Evolutionary conservation across 2,113 vertebrate species (phyloP).

Genomic region (Dolichotis patagonum): DNA sequence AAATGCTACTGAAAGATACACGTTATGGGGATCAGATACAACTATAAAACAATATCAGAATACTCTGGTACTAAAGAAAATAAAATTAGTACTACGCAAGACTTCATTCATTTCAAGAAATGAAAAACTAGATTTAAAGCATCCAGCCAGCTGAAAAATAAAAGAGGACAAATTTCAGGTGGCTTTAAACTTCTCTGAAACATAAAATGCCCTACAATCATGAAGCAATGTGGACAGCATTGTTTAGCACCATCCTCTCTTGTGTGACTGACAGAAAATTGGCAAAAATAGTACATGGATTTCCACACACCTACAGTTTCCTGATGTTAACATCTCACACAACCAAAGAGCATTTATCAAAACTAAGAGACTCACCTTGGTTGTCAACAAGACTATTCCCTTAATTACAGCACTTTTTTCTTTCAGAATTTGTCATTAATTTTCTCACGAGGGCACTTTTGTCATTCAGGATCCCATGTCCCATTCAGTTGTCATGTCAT

Average conservation of each 20-base stretch:
- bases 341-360: not conserved
- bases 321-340: not conserved
- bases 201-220: not conserved
- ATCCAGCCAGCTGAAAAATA: not conserved
- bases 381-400: not conserved
- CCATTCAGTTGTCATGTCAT: not conserved
- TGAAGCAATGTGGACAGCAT: too few relatives aligned
- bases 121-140: not conserved
- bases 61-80: not conserved
- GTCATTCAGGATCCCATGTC: not conserved
- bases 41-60: not conserved
- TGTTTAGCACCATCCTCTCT: not conserved
- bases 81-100: conserved; percentile 21
- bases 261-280: not conserved
- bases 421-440: not conserved
- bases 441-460: not conserved
- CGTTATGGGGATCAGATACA: not conserved
- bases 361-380: conserved; percentile 26
- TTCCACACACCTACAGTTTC: not conserved
- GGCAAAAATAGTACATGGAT: not conserved
- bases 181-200: not conserved
- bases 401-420: not conserved
- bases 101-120: conserved; percentile 41
- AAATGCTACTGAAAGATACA: not conserved
- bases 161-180: not conserved